Evolutionary conservation across 2,888 invertebrate species (phyloP).

Genomic region (Synergus itoensis): DNA sequence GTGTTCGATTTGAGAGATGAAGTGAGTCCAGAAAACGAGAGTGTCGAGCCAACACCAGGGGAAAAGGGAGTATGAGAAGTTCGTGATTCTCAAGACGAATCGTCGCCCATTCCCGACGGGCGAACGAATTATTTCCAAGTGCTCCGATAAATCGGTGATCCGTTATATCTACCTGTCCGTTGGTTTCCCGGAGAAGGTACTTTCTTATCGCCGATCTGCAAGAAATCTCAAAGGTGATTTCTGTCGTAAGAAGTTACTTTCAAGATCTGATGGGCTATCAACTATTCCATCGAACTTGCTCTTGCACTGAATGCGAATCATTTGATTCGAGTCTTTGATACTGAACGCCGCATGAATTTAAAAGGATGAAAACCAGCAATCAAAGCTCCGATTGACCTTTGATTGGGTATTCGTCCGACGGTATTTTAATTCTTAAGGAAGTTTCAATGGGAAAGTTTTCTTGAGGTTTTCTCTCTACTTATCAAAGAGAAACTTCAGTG

Average conservation of each 20-base stretch:
- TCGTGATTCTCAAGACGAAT: conserved; percentile 49
- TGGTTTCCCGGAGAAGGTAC: not conserved
- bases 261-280: not conserved
- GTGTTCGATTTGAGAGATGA: conserved; percentile 49
- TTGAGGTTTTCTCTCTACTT: no score
- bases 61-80: not conserved
- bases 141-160: conserved; percentile 54
- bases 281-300: conserved; percentile 15
- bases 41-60: not conserved
- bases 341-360: not conserved
- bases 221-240: conserved; percentile 3
- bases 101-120: conserved; percentile 42
- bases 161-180: conserved; percentile 51
- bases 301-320: conserved; percentile 20
- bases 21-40: conserved; percentile 44
- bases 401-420: not conserved
- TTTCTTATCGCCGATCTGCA: conserved; percentile 11
- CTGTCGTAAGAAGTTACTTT: not conserved
- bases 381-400: not conserved
- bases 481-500: no score
- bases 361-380: not conserved
- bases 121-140: conserved; percentile 56
- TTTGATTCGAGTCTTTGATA: not conserved
- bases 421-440: not conserved
- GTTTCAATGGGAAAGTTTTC: not conserved